Evolutionary conservation across 1,140 invertebrate species (phyloP).

Genomic region (Heliothis virescens): DNA sequence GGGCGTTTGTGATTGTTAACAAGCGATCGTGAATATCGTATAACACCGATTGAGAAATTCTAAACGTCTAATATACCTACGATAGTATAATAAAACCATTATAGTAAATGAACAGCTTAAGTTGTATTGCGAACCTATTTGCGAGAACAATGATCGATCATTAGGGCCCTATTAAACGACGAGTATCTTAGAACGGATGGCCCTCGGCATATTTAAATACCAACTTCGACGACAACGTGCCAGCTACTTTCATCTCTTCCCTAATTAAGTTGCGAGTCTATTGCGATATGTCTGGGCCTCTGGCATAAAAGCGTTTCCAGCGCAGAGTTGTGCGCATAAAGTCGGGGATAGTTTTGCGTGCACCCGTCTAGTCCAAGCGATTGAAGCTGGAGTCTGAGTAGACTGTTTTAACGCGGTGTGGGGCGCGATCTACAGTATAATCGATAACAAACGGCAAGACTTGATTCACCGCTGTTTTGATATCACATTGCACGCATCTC

Average conservation of each 20-base stretch:
- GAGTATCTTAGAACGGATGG: constrained; percentile 54
- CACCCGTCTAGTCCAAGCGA: constrained; percentile 33
- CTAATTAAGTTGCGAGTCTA: constrained; percentile 73
- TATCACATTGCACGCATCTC: constrained; percentile 72
- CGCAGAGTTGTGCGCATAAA: constrained; percentile 15
- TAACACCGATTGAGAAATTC: constrained; percentile 53
- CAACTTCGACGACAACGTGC: constrained; percentile 61
- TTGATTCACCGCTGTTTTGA: constrained; percentile 74
- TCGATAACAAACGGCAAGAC: constrained; percentile 68
- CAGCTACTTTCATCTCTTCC: constrained; percentile 62
- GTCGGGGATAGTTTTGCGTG: constrained; percentile 13
- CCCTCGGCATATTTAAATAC: constrained; percentile 68
- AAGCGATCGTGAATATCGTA: constrained; percentile 78
- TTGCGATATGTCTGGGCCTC: constrained; percentile 56
- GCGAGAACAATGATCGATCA: constrained; percentile 74
- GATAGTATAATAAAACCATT: constrained; percentile 62
- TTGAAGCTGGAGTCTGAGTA: constrained; percentile 60
- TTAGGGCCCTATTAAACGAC: constrained; percentile 73
- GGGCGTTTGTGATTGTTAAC: constrained; percentile 74
- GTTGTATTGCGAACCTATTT: constrained; percentile 64
- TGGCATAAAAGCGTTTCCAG: constrained; percentile 45
- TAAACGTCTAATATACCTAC: constrained; percentile 46
- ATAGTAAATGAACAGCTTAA: constrained; percentile 74
- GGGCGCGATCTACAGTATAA: constrained; percentile 76
- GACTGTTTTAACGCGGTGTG: constrained; percentile 56